Base-by-base conservation (phyloP, 2,888 invertebrate genomes). In the Rhopalosiphum nymphaeae region DNA sequence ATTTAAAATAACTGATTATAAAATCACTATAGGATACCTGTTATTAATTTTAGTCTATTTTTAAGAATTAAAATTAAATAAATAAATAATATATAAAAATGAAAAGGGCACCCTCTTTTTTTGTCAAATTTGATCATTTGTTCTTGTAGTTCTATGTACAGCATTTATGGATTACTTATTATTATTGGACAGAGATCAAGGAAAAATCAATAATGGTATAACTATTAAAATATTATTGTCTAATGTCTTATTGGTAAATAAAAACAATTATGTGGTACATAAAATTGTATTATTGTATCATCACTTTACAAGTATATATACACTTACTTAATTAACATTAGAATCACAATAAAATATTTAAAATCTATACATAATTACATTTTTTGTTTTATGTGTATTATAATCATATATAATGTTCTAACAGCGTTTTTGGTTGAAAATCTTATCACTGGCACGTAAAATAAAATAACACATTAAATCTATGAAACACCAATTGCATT, bases 261-360 rank as follows among this genome's bases (percentile, higher is more conserved):
- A 88, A 89, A 78, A 89, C 29, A 56, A 36, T 44, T 67, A n/a
- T 29, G 44, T 89, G 93, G 93, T 90, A 94, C 93, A 94, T 90
- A 94, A 94, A 94, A 94, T 94, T 94, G 89, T 94, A 90, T 90
- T 90, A 94, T 90, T 90, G 93, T 94, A 94, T 93, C 46, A 90
- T 94, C 93, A 94, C 93, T 94, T 94, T 94, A 94, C 93, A 94
- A 5, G 25, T 42, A 78, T 53, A 88, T 92, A 29, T 90, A 90
- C 90, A 94, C 89, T 46, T 89, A 57, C 89, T 89, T 57, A 89
- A 86, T 94, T 90, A 89, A 94, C 46, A 94, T 85, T 57, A 94
- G 85, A 90, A 90, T 94, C 93, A 94, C 93, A 94, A 94, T 94
- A 61, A 85, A 90, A 61, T 86, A 89, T 94, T 89, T 94, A 61